Evolutionary conservation across 2,797 vertebrate genomes (phyloP).

Genomic region (Helicolenus hilgendorfi): DNA sequence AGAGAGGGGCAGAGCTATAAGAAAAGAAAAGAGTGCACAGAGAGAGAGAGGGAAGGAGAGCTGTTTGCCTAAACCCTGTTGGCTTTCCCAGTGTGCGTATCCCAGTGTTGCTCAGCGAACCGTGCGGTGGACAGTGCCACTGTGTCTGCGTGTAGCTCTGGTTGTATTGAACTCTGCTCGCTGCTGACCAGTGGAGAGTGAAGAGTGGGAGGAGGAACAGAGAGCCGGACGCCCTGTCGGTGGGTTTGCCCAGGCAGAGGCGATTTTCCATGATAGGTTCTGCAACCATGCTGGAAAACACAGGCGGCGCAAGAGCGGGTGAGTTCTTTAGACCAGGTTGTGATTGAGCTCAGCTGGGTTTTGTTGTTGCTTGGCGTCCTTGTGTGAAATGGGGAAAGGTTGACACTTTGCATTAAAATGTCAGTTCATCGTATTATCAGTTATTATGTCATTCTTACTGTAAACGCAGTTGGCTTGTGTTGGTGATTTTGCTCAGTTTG

Average conservation of each 20-base stretch:
- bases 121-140: slow-evolving; percentile 78
- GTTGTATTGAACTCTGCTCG: slow-evolving; percentile 73
- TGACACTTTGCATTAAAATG: background rate
- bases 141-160: slow-evolving; percentile 74
- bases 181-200: slow-evolving; percentile 83
- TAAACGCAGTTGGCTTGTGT: background rate
- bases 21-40: slow-evolving; percentile 67
- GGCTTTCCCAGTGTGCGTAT: slow-evolving; percentile 81
- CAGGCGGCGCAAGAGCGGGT: slow-evolving; percentile 84
- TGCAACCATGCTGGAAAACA: slow-evolving; percentile 87
- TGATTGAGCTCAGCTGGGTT: slow-evolving; percentile 37
- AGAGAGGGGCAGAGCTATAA: slow-evolving; percentile 69
- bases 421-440: background rate
- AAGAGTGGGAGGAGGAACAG: slow-evolving; percentile 69
- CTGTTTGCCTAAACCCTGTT: slow-evolving; percentile 82
- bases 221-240: slow-evolving; percentile 63
- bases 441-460: background rate
- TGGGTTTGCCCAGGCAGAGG: slow-evolving; percentile 64
- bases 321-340: slow-evolving; percentile 69
- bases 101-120: slow-evolving; percentile 83
- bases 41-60: slow-evolving; percentile 61
- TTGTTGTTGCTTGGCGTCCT: background rate
- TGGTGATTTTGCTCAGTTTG: background rate
- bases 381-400: background rate
- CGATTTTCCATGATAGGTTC: slow-evolving; percentile 56